These are phyloP conservation scores for Thalassaphorura encarpata DNA, from an alignment of 1,140 invertebrate species.

Conservation along the genomic window DNA sequence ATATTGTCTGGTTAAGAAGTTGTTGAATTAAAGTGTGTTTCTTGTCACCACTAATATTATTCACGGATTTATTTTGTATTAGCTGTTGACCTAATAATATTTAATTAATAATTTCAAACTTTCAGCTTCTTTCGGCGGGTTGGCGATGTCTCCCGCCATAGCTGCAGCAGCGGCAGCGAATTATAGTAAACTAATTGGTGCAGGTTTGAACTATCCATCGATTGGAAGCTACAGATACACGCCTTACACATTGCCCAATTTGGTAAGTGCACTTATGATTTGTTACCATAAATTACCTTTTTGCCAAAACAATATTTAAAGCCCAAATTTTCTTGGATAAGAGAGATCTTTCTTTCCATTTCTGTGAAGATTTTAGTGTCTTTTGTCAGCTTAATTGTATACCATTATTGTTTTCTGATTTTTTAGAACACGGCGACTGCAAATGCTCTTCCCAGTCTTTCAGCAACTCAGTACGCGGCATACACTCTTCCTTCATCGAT, in stretches of 20 bases:
- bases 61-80: not conserved
- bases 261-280: constrained; percentile 19
- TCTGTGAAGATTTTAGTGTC: not conserved
- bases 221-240: constrained; percentile 60
- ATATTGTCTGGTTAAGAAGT: not conserved
- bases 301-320: not conserved
- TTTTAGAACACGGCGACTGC: no score
- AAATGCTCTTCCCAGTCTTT: constrained; percentile 27
- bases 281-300: not conserved
- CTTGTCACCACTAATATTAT: not conserved
- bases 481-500: constrained; percentile 30
- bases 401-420: no score
- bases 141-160: constrained; percentile 47
- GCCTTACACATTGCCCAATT: constrained; percentile 53
- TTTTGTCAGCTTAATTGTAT: not conserved
- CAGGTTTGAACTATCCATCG: constrained; percentile 43
- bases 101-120: not conserved
- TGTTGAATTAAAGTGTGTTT: constrained; percentile 1
- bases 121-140: constrained; percentile 34
- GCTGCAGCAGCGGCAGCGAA: constrained; percentile 47
- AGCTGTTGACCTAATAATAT: not conserved
- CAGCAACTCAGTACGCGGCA: constrained; percentile 25
- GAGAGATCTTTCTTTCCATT: not conserved
- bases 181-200: constrained; percentile 58
- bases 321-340: not conserved